Evolutionary conservation across 2,888 invertebrate genomes (phyloP), one percentile per base, ranked within the genome.

Genomic region (Ophion ellenae): DNA sequence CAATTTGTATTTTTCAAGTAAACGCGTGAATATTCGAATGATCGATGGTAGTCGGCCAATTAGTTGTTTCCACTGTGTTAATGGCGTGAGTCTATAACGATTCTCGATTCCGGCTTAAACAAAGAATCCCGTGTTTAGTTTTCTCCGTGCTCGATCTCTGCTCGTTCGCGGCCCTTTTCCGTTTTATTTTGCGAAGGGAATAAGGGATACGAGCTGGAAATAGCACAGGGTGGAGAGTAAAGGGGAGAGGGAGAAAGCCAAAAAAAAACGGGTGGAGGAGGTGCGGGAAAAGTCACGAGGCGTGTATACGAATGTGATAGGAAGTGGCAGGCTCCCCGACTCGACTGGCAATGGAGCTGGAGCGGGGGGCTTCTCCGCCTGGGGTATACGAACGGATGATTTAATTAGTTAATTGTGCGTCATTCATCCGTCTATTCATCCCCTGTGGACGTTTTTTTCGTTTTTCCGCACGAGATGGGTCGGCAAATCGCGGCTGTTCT

Each of bases 371-470:
- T 61, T 28, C 57, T 57, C 89, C 89, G 90, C 90, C 91, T 90
- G 90, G 91, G 91, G 91, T 92, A 74, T 70, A 80, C 90, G 92
- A 74, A 91, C 84, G 93, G 93, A 93, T 93, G 93, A 93, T 93
- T 93, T 93, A 93, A 93, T 93, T 93, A 93, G 93, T 93, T 93
- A 93, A 93, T 93, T 93, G 93, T 93, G 93, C 93, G 93, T 93
- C 93, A 93, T 93, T 93, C 93, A 93, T 93, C 93, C 93, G 93
- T 93, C 93, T 92, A 93, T 93, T 93, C 93, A 93, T 92, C 92
- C 93, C 91, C 91, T 90, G 75, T 76, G 59, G 78, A 67, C 79
- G 84, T 81, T 86, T 88, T 89, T 88, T 86, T 71, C 75, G 71
- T 83, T 83, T 80, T 86, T 83, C 77, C 83, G 63, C 80, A 69